phyloP scores from a whole-genome alignment of 2,113 vertebrate genomes.

The Dromas ardeola region DNA sequence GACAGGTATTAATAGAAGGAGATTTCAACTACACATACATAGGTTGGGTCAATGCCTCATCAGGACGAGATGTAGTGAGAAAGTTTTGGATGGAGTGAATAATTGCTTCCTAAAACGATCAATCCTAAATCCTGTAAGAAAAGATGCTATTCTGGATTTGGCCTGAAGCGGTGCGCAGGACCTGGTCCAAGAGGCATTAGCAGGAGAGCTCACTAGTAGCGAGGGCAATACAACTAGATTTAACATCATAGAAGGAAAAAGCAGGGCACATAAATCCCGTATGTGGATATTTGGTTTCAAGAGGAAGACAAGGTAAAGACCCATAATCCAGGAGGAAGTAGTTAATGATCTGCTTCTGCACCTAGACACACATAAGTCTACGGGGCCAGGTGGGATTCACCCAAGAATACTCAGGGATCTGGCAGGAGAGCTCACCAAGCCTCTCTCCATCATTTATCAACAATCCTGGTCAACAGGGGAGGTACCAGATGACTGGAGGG shows the following conservation, averaged over 20 bases:
- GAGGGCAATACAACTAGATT: not conserved
- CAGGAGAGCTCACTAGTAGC: not conserved
- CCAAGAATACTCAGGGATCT: no score
- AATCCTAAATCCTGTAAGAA: not conserved
- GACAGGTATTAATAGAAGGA: constrained; percentile 44
- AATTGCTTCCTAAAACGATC: constrained; percentile 28
- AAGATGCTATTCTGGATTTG: constrained; percentile 33
- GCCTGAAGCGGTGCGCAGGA: not conserved
- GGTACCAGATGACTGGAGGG: no score
- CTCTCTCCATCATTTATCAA: no score
- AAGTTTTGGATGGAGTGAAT: not conserved
- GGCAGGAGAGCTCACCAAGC: no score
- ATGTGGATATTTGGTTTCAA: not conserved
- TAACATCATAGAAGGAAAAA: not conserved
- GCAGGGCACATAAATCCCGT: not conserved
- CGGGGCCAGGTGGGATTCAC: no score
- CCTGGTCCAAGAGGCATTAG: constrained; percentile 2
- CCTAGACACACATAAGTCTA: no score
- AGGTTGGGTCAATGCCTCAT: not conserved
- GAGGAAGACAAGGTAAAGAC: not conserved
- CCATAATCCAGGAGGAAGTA: no score
- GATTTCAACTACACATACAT: constrained; percentile 1
- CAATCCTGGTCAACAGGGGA: no score
- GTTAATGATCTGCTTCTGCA: no score
- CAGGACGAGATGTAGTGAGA: not conserved